Conservation (phyloP, 2,797 vertebrate genomes). For the Myripristis murdjan region DNA sequence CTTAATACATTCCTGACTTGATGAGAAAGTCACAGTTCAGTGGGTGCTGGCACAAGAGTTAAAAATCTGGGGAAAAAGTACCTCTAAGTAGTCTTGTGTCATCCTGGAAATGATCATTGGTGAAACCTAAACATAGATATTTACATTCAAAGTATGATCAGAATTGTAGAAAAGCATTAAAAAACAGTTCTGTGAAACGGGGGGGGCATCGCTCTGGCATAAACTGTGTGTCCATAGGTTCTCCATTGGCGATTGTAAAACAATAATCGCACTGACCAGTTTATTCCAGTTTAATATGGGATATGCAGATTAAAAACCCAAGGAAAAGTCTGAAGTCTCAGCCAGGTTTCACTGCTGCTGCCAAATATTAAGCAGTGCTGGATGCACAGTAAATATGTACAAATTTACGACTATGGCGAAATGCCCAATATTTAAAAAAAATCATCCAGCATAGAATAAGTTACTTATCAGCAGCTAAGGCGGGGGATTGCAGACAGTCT, state of each 20-base stretch:
- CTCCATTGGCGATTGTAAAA: constrained; percentile 41
- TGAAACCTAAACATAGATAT: constrained; percentile 91
- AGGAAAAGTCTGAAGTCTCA: constrained; percentile 30
- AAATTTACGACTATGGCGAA: constrained; percentile 2
- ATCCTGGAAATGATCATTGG: constrained; percentile 91
- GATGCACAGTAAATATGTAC: not conserved
- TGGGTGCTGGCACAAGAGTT: constrained; percentile 56
- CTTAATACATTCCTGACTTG: not conserved
- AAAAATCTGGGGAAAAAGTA: constrained; percentile 76
- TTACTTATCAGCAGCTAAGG: constrained; percentile 31
- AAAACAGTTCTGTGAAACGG: constrained; percentile 52
- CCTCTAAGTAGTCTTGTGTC: constrained; percentile 90
- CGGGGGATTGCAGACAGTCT: constrained; percentile 37
- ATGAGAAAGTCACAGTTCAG: constrained; percentile 31
- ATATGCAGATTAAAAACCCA: constrained; percentile 73
- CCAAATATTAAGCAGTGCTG: not conserved
- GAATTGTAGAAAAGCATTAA: constrained; percentile 69
- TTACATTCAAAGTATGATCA: constrained; percentile 81
- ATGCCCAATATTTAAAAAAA: constrained; percentile 13
- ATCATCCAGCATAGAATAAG: constrained; percentile 21
- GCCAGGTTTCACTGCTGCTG: not conserved
- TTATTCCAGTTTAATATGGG: constrained; percentile 86
- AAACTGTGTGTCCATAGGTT: constrained; percentile 63
- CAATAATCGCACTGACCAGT: constrained; percentile 62
- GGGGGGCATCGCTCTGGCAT: constrained; percentile 74